phyloP scores from a whole-genome alignment of 2,888 invertebrate species.

The Brachyptera risi region DNA sequence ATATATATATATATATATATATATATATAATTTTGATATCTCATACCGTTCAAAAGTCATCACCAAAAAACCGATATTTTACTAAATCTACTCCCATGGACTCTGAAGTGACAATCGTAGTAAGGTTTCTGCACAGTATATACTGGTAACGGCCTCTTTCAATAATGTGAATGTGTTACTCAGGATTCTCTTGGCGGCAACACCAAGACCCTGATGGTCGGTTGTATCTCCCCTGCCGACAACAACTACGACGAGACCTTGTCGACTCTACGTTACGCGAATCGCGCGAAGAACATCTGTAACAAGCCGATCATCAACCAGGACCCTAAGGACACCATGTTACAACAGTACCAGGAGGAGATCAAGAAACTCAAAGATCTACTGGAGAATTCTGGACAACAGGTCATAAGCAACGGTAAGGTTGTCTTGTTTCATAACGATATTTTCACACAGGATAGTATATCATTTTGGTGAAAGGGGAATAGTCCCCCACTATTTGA shows the following conservation, averaged over 20 bases:
- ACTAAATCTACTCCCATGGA: no score
- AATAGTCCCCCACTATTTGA: no score
- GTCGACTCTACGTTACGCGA: constrained; percentile 77
- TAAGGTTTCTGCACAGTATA: no score
- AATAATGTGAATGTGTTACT: constrained; percentile 6
- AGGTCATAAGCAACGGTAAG: constrained; percentile 2
- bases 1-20: no score
- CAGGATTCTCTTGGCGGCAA: constrained; percentile 81
- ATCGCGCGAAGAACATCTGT: constrained; percentile 80
- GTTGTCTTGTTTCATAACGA: no score
- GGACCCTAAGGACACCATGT: constrained; percentile 84
- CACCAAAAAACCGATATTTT: no score
- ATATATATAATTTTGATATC: no score
- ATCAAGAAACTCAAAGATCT: constrained; percentile 64
- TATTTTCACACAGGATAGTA: no score
- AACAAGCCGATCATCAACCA: constrained; percentile 83
- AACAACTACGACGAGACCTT: constrained; percentile 80
- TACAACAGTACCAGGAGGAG: constrained; percentile 81
- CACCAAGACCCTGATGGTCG: constrained; percentile 84
- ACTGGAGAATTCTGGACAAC: constrained; percentile 42
- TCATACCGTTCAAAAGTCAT: no score
- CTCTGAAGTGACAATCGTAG: not conserved
- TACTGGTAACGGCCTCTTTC: no score
- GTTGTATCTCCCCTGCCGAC: constrained; percentile 77
- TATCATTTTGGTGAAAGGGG: no score